Evolutionary conservation across 1,140 invertebrate species (phyloP), one percentile per base, ranked within the genome.

Genomic region (Spodoptera frugiperda): DNA sequence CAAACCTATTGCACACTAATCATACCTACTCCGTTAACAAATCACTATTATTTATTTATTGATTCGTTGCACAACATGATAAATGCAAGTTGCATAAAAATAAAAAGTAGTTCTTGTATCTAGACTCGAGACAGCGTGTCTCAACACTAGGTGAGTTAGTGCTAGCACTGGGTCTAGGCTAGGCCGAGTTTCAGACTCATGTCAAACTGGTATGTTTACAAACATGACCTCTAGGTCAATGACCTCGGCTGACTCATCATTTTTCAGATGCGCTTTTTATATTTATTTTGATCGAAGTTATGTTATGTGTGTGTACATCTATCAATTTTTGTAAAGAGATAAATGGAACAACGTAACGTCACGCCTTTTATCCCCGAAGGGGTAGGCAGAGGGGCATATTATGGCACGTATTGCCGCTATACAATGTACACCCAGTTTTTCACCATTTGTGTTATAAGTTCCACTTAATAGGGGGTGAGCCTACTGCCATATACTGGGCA

Each of bases 151-250:
- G 5, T 39, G 33, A 39, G 33, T 65, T 8, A 65, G 39, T 48
- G 10, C 44, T 61, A 44, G 57, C 19, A 30, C 46, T 15, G 48
- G 25, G 48, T 25, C 63, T 67, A 68, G 65, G 65, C n/a, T 33
- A 65, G 61, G 44, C 17, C 61, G 61, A 65, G 48, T 21, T 21
- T 65, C 61, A 48, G 19, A 14, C 39, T 4, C 39, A 19, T 39
- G 39, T 5, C 10, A 19, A 63, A 46, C 15, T 10, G 39, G 17
- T 65, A 30, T 61, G 61, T 65, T 51, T 51, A 68, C 46, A 9
- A 68, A 30, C 65, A 25, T 15, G 65, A 68, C 65, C 65, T 68
- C 65, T 21, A 14, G 65, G 46, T 8, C 65, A 44, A 17, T 51
- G 65, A 68, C 46, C 61, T 65, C 55, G 30, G 57, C 2, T 65